These are phyloP conservation scores for Rhynchophorus ferrugineus DNA, from an alignment of 1,140 invertebrate genomes.

Conservation along the genomic window DNA sequence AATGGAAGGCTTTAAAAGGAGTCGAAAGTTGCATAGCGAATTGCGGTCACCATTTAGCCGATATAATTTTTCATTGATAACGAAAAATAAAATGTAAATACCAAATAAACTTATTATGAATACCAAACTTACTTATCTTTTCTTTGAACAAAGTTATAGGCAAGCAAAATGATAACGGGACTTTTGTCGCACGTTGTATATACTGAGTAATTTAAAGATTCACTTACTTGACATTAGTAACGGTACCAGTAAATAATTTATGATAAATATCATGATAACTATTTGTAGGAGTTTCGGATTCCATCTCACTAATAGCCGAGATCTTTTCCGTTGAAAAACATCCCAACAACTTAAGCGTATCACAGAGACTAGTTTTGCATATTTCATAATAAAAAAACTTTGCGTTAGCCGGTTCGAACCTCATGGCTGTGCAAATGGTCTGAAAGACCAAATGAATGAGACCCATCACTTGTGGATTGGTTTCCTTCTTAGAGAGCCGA, in stretches of 20 bases:
- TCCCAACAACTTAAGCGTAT: slow-evolving; percentile 83
- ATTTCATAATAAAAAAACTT: slow-evolving; percentile 97
- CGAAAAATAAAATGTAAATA: too few species aligned
- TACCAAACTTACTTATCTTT: too few species aligned
- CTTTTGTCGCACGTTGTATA: too few species aligned
- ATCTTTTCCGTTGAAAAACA: slow-evolving; percentile 66
- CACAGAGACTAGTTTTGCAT: slow-evolving; percentile 84
- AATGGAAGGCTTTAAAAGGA: slow-evolving; percentile 1
- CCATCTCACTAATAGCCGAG: slow-evolving; percentile 38
- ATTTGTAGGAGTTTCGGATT: slow-evolving; percentile 43
- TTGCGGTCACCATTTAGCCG: too few species aligned
- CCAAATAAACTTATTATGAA: too few species aligned
- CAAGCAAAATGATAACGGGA: too few species aligned
- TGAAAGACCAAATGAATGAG: slow-evolving; percentile 87
- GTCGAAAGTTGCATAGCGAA: too few species aligned
- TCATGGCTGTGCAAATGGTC: slow-evolving; percentile 93
- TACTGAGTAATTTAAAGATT: too few species aligned
- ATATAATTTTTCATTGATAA: too few species aligned
- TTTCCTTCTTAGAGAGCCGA: slow-evolving; percentile 50
- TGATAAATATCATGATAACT: slow-evolving; percentile 53
- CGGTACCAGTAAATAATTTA: slow-evolving; percentile 64
- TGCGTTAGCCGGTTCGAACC: slow-evolving; percentile 97
- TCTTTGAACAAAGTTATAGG: too few species aligned
- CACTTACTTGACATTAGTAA: slow-evolving; percentile 36
- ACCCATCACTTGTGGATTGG: slow-evolving; percentile 47